Conservation (phyloP, 2,888 invertebrate genomes). For the Pollenia labialis region DNA sequence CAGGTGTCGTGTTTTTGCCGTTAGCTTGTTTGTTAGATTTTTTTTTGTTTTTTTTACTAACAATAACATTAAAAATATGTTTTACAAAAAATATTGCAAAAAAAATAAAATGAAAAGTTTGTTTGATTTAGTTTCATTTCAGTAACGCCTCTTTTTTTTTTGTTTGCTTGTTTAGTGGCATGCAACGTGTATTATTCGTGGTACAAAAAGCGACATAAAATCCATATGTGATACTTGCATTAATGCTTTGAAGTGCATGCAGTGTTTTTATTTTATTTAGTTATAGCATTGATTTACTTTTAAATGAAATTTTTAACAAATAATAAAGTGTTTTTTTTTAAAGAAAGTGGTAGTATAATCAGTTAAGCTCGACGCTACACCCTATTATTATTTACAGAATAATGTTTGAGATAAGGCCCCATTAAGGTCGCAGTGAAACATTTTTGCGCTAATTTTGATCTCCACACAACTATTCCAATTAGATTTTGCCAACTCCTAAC, state of each 20-base stretch:
- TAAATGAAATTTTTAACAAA: constrained; percentile 4
- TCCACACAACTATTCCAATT: no score
- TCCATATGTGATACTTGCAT: constrained; percentile 7
- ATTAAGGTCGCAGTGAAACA: no score
- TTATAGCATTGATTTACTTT: constrained; percentile 27
- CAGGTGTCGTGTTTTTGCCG: constrained; percentile 55
- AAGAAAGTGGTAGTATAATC: not conserved
- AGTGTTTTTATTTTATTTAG: constrained; percentile 46
- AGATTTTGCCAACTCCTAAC: no score
- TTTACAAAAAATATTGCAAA: constrained; percentile 13
- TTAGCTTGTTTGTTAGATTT: constrained; percentile 10
- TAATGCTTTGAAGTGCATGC: constrained; percentile 10
- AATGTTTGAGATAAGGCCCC: no score
- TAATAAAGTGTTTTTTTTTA: not conserved
- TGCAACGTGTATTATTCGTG: constrained; percentile 47
- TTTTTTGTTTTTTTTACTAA: constrained; percentile 9
- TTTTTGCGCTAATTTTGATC: no score
- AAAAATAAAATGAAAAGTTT: constrained; percentile 18
- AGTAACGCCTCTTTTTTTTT: constrained; percentile 40
- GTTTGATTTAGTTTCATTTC: constrained; percentile 60
- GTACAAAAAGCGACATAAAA: constrained; percentile 44
- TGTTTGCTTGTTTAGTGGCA: constrained; percentile 19
- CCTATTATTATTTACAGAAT: no score
- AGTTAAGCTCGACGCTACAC: no score
- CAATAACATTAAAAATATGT: constrained; percentile 29